Evolutionary conservation across 2,113 vertebrate genomes (phyloP).

Genomic region (Mirounga angustirostris): DNA sequence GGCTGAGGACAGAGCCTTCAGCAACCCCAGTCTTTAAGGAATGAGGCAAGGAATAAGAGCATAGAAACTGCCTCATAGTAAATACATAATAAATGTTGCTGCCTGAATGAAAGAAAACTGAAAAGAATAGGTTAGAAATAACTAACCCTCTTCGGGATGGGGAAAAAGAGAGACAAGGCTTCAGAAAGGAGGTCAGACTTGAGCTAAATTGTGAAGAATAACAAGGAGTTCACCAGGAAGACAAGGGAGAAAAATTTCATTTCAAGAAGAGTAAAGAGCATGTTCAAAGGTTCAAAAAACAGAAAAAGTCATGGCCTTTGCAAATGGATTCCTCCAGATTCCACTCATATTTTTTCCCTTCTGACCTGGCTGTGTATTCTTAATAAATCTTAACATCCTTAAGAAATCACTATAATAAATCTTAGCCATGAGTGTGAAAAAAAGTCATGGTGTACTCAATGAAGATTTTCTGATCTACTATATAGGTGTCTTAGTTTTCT

Average conservation of each 20-base stretch:
- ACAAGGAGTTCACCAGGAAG: constrained; percentile 12
- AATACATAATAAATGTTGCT: neutral
- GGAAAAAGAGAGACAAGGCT: neutral
- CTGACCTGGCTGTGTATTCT: neutral
- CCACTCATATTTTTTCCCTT: neutral
- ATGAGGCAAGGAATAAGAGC: neutral
- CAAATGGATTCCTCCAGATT: neutral
- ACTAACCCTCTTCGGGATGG: constrained; percentile 3
- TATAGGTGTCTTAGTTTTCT: neutral
- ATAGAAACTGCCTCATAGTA: neutral
- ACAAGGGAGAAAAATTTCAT: neutral
- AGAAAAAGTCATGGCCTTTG: neutral
- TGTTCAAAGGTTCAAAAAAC: constrained; percentile 13
- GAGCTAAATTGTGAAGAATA: neutral
- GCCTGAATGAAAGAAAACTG: constrained; percentile 34
- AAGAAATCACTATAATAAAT: constrained; percentile 34
- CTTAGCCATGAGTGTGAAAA: constrained; percentile 24
- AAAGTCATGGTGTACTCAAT: neutral
- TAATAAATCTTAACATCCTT: constrained; percentile 59
- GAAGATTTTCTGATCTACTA: constrained; percentile 44
- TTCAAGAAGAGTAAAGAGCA: constrained; percentile 45
- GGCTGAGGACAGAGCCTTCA: neutral
- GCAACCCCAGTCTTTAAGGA: neutral
- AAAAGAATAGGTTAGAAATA: constrained; percentile 20
- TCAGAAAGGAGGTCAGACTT: constrained; percentile 10